A percentile compares a stretch with the other conserved stretches of the same genome.
Conservation (phyloP, 2,113 vertebrate species). For the Pseudonaja textilis region DNA sequence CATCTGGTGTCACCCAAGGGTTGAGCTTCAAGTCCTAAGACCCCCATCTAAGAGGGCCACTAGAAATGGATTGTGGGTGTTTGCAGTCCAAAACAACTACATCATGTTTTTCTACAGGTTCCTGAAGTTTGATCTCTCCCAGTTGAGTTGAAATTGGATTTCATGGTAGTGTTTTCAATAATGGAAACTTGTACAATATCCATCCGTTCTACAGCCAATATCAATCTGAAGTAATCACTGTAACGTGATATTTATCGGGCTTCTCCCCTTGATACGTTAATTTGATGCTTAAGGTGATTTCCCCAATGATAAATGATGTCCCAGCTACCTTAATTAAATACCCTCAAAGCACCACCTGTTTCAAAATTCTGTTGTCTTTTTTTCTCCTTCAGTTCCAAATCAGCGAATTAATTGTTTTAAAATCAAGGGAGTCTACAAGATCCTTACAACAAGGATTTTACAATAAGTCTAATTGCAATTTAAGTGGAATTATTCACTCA, state of each 20-base stretch:
- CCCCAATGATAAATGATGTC: conserved; percentile 25
- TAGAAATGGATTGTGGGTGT: background rate
- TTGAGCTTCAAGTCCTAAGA: background rate
- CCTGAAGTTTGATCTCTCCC: background rate
- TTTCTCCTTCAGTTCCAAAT: background rate
- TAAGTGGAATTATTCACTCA: conserved; percentile 34
- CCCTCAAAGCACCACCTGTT: conserved; percentile 10
- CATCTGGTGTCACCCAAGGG: background rate
- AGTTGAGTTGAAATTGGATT: background rate
- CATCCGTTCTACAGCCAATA: background rate
- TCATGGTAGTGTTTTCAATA: too few relatives aligned
- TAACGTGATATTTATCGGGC: conserved; percentile 20
- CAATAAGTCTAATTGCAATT: background rate
- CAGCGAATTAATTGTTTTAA: conserved; percentile 21
- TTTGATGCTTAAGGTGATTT: conserved; percentile 10
- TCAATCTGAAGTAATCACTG: background rate
- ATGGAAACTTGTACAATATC: background rate
- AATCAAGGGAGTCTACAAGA: background rate
- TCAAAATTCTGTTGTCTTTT: conserved; percentile 16
- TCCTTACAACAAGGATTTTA: background rate
- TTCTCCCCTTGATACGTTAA: background rate
- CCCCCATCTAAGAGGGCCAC: background rate
- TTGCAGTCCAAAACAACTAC: background rate
- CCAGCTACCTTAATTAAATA: conserved; percentile 30
- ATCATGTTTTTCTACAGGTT: background rate